Conservation (phyloP, 2,888 invertebrate genomes). For the Ormyrus rosae region DNA sequence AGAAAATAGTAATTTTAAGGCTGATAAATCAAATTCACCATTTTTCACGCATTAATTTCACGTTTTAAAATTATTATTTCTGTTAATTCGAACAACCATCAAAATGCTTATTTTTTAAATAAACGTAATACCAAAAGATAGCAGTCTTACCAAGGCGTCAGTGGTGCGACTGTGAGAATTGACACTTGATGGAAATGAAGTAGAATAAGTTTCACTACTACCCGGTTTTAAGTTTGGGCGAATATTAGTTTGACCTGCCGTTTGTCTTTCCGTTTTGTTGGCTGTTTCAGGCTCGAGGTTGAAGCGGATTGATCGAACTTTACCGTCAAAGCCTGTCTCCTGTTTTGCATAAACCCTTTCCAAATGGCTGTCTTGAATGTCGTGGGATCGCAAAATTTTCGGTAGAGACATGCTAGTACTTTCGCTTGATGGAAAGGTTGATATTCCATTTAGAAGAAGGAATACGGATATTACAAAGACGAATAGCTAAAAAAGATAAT, state of each 20-base stretch:
- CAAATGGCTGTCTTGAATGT: constrained; percentile 22
- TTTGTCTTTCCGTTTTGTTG: constrained; percentile 46
- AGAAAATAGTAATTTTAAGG: no score
- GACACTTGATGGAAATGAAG: neutral
- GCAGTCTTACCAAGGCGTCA: neutral
- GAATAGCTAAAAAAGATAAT: no score
- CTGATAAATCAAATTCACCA: no score
- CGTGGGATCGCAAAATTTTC: neutral
- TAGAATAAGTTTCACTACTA: constrained; percentile 41
- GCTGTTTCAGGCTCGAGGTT: constrained; percentile 51
- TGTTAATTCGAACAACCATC: no score
- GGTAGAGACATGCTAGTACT: no score
- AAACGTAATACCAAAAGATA: no score
- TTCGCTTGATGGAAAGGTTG: no score
- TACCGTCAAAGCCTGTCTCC: constrained; percentile 63
- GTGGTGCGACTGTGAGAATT: neutral
- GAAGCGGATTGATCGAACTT: constrained; percentile 62
- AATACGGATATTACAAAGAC: no score
- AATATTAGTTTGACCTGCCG: constrained; percentile 59
- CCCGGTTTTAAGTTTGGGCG: constrained; percentile 54
- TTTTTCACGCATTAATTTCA: no score
- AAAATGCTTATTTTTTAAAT: no score
- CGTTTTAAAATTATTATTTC: no score
- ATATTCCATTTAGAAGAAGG: no score
- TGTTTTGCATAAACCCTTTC: constrained; percentile 59